Conservation (phyloP, 2,113 vertebrate genomes). For the Corythaixoides concolor region DNA sequence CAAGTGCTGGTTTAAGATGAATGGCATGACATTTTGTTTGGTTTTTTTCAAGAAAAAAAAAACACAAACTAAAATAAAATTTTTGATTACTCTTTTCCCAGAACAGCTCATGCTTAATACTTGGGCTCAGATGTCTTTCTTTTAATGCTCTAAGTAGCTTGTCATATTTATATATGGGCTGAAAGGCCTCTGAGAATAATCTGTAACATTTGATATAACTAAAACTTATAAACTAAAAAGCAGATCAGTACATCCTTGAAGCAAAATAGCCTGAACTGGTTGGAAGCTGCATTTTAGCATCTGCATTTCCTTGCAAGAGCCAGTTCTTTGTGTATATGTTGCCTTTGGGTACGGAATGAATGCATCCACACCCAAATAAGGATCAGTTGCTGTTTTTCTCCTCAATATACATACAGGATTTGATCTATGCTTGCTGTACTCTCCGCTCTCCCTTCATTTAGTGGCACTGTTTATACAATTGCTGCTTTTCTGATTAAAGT, state of each 20-base stretch:
- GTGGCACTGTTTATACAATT: not conserved
- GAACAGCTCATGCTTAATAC: not conserved
- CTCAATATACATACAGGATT: not conserved
- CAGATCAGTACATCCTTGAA: not conserved
- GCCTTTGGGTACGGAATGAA: not conserved
- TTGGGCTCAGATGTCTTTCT: not conserved
- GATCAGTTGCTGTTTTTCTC: not conserved
- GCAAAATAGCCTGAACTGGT: not conserved
- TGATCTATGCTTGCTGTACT: not conserved
- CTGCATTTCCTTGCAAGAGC: not conserved
- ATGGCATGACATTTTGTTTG: not conserved
- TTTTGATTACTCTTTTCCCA: not conserved
- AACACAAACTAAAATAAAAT: not conserved
- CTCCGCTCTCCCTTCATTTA: not conserved
- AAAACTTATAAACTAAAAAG: not conserved
- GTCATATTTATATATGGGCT: not conserved
- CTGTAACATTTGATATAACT: not conserved
- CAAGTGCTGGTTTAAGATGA: not conserved
- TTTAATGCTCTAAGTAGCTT: not conserved
- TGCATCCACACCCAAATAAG: not conserved
- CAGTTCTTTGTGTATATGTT: not conserved
- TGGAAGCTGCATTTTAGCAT: not conserved
- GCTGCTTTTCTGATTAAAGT: slow-evolving; percentile 14
- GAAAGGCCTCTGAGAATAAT: not conserved
- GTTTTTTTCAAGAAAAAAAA: not conserved